Evolutionary conservation across 2,888 invertebrate species (phyloP).

Genomic region (Acrocera orbiculus): DNA sequence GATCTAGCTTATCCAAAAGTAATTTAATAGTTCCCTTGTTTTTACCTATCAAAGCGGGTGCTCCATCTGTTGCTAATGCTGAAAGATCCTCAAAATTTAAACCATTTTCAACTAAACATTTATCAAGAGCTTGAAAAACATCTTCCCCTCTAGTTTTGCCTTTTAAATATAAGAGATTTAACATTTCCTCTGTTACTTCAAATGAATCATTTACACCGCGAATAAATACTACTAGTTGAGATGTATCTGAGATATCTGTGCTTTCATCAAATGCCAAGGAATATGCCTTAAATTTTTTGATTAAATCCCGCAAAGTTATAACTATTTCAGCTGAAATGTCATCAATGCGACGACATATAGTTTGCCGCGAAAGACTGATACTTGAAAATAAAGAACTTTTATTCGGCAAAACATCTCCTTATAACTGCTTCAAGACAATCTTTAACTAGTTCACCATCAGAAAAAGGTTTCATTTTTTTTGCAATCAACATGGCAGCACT

Average conservation of each 20-base stretch:
- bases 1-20: too few relatives aligned
- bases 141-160: conserved; percentile 6
- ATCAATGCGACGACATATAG: too few relatives aligned
- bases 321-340: too few relatives aligned
- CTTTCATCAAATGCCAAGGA: conserved; percentile 8
- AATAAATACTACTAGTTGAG: conserved; percentile 6
- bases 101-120: too few relatives aligned
- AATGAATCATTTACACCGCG: conserved; percentile 6
- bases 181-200: conserved; percentile 7
- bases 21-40: conserved; percentile 4
- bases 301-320: too few relatives aligned
- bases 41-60: not conserved
- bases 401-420: conserved; percentile 5
- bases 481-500: conserved; percentile 1
- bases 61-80: conserved; percentile 3
- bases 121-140: too few relatives aligned
- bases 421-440: conserved; percentile 4
- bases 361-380: conserved; percentile 5
- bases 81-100: conserved; percentile 1
- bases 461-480: conserved; percentile 3
- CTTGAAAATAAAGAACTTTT: conserved; percentile 5
- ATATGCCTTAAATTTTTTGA: too few relatives aligned
- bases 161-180: conserved; percentile 8
- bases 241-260: conserved; percentile 7
- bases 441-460: too few relatives aligned